Conservation (phyloP, 2,888 invertebrate genomes). For the Gnatocerus cornutus region DNA sequence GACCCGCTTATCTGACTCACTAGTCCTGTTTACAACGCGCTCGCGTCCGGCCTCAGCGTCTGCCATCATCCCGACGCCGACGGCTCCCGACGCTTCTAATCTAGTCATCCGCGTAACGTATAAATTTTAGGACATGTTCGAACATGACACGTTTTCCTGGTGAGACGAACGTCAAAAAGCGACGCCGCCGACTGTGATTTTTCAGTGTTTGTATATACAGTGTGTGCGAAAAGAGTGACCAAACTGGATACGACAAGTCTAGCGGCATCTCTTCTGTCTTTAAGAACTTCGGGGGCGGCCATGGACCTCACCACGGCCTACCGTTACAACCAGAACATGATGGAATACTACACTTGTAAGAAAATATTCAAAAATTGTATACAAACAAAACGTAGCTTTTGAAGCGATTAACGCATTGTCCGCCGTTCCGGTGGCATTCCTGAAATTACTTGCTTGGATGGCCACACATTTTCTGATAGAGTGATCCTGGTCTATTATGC, state of each 20-base stretch:
- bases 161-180: not conserved
- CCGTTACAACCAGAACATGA: constrained; percentile 97
- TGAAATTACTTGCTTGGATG: constrained; percentile 46
- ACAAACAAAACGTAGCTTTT: no score
- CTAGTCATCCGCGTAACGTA: constrained; percentile 58
- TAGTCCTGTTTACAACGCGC: constrained; percentile 69
- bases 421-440: constrained; percentile 23
- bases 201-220: constrained; percentile 43
- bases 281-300: constrained; percentile 79
- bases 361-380: not conserved
- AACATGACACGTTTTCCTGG: not conserved
- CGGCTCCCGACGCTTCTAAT: constrained; percentile 63
- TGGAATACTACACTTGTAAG: constrained; percentile 99
- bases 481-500: constrained; percentile 44
- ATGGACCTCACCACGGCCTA: constrained; percentile 96
- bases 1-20: constrained; percentile 68
- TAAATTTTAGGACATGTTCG: not conserved
- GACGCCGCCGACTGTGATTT: constrained; percentile 24
- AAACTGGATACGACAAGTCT: constrained; percentile 82
- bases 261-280: constrained; percentile 78
- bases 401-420: not conserved
- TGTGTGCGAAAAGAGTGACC: constrained; percentile 57
- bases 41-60: constrained; percentile 63
- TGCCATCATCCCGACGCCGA: constrained; percentile 62
- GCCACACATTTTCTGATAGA: constrained; percentile 40